Percentiles rank a stretch among this genome's conserved stretches.
Evolutionary conservation across 2,113 vertebrate species (phyloP).

Genomic region (Trichomycterus rosablanca): DNA sequence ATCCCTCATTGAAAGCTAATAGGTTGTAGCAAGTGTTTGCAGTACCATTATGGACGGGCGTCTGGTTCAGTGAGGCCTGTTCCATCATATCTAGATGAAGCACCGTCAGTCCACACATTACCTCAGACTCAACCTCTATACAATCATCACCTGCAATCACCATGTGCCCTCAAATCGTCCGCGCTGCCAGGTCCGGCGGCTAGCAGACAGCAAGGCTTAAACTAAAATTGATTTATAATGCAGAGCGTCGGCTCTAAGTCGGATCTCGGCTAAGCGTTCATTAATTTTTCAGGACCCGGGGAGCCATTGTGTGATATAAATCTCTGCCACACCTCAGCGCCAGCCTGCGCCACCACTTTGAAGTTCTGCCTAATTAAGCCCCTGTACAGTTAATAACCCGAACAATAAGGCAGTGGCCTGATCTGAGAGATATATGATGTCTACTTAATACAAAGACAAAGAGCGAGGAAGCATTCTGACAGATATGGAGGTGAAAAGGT

Average conservation of each 20-base stretch:
- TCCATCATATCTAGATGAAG: conserved; percentile 24
- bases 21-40: conserved; percentile 18
- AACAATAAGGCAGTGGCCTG: conserved; percentile 53
- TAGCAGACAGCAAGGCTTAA: conserved; percentile 38
- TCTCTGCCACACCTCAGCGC: conserved; percentile 50
- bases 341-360: conserved; percentile 50
- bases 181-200: conserved; percentile 30
- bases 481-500: conserved; percentile 7
- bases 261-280: conserved; percentile 55
- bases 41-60: conserved; percentile 31
- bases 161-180: conserved; percentile 49
- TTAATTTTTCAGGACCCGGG: conserved; percentile 59
- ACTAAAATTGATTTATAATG: conserved; percentile 54
- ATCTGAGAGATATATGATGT: conserved; percentile 51
- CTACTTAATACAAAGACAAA: conserved; percentile 43
- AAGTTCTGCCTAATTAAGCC: conserved; percentile 65
- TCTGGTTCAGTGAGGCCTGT: conserved; percentile 22
- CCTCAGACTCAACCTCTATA: conserved; percentile 28
- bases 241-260: conserved; percentile 45
- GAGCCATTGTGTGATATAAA: conserved; percentile 55
- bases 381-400: conserved; percentile 55
- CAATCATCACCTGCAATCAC: conserved; percentile 17
- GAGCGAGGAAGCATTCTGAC: conserved; percentile 28
- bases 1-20: conserved; percentile 41
- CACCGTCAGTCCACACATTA: conserved; percentile 21